These are phyloP conservation scores for Caenorhabditis doughertyi DNA, from an alignment of 2,888 invertebrate species.

Conservation along the genomic window DNA sequence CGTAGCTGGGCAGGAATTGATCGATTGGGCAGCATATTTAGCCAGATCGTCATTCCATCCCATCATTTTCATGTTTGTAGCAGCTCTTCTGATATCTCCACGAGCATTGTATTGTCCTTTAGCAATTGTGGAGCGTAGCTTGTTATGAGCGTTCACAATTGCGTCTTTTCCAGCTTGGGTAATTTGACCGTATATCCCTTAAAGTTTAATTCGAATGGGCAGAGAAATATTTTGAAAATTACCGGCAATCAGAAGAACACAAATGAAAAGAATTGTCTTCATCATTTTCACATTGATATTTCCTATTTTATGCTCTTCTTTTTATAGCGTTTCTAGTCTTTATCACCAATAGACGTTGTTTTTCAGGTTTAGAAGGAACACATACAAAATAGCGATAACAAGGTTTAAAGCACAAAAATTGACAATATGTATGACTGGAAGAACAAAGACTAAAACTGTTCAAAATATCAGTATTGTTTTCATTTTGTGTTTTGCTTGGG, in stretches of 20 bases:
- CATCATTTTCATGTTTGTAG: slow-evolving; percentile 8
- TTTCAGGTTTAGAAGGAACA: no score
- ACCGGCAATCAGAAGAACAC: neutral
- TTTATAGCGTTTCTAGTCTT: no score
- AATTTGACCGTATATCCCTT: neutral
- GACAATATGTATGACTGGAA: no score
- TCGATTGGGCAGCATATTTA: neutral
- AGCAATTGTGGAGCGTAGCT: slow-evolving; percentile 1
- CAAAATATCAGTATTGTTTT: no score
- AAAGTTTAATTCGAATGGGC: neutral
- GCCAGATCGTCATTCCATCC: neutral
- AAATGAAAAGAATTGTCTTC: neutral
- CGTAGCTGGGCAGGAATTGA: neutral
- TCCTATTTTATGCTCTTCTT: no score
- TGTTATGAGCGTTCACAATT: slow-evolving; percentile 10
- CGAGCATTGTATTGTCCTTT: neutral
- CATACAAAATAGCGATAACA: no score
- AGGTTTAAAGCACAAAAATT: no score
- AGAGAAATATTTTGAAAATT: neutral
- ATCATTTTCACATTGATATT: no score
- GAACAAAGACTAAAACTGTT: no score
- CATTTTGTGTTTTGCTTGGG: no score
- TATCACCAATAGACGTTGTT: no score
- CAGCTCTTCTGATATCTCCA: slow-evolving; percentile 5
- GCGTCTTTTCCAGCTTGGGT: slow-evolving; percentile 12